Conservation (phyloP, 2,113 vertebrate genomes). For the Hemichromis elongatus region DNA sequence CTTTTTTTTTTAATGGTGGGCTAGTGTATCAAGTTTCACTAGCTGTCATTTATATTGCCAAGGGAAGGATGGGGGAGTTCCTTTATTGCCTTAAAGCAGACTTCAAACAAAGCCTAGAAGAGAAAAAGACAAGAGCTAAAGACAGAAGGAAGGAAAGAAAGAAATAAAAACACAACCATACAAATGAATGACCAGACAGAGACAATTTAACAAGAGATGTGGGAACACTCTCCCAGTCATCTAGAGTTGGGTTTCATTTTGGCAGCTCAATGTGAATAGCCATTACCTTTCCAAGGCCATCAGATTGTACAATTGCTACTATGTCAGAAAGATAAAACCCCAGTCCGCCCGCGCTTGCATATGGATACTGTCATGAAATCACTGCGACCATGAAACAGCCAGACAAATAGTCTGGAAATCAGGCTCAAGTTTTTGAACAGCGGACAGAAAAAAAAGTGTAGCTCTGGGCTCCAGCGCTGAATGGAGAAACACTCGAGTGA, state of each 20-base stretch:
- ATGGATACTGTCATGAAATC: slow-evolving; percentile 56
- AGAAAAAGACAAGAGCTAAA: slow-evolving; percentile 13
- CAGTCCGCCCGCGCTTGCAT: slow-evolving; percentile 31
- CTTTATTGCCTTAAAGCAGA: slow-evolving; percentile 71
- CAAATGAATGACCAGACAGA: slow-evolving; percentile 55
- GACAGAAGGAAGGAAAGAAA: not conserved
- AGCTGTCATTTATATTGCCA: slow-evolving; percentile 75
- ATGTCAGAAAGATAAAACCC: slow-evolving; percentile 59
- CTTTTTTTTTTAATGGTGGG: slow-evolving; percentile 28
- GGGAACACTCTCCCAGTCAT: slow-evolving; percentile 55
- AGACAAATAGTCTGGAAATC: slow-evolving; percentile 49
- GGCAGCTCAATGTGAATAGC: slow-evolving; percentile 41
- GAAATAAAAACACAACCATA: slow-evolving; percentile 19
- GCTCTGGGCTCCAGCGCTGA: not conserved
- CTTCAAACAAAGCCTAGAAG: slow-evolving; percentile 70
- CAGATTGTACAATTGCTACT: slow-evolving; percentile 57
- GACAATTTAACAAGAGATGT: slow-evolving; percentile 62
- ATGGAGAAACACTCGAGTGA: not conserved
- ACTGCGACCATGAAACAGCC: slow-evolving; percentile 42
- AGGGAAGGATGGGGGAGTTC: slow-evolving; percentile 59
- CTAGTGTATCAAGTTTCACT: slow-evolving; percentile 71
- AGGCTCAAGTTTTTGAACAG: slow-evolving; percentile 13
- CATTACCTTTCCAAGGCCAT: slow-evolving; percentile 63
- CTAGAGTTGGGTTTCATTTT: slow-evolving; percentile 55
- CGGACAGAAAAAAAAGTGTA: slow-evolving; percentile 7